Evolutionary conservation across 2,113 vertebrate genomes (phyloP), one percentile per base, ranked within the genome.

Genomic region (Hemibagrus wyckioides): DNA sequence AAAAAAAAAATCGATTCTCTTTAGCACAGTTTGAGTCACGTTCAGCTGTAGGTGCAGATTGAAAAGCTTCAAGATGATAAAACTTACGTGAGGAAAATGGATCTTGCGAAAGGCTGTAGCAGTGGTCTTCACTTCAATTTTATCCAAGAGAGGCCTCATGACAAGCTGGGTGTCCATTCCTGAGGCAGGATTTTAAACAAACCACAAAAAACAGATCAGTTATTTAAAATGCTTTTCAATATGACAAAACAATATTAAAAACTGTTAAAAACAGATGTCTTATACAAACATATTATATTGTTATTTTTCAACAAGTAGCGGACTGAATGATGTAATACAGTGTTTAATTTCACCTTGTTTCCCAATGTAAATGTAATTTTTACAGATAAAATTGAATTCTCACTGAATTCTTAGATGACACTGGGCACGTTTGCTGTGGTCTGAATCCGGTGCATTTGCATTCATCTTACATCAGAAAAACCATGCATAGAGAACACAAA

Each of bases 91-190:
- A 3, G 98, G 98, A 82, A 98, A 98, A 36, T 91, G 92, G 75
- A 99, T 94, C 88, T 96, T 99, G 28, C 96, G 94, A 13, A 97
- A 91, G 0, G 67, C 94, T 0, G 97, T 92, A 0, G 97, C 97
- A 0, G 94, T 94, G 30, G 95, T 94, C 89, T 96, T 96, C 80
- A 94, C 95, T 59, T 97, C 96, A 56, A 97, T 59, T 84, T 94
- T 98, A 90, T 99, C 97, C 95, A 99, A 93, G 83, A 99, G 95
- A 0, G 98, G 97, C 17, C 96, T 96, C 90, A 98, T 96, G 14
- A 97, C 97, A 84, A 99, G 91, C 90, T 97, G 97, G 0, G 97
- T 97, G 0, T 99, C 98, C 85, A 98, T 94, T 73, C 98, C 98
- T 99, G 90, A 63, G 8, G 23, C 21, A 13, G 21, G 21, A 10